These are phyloP conservation scores for Syncerus caffer DNA, from an alignment of 2,797 vertebrate genomes.

Conservation along the genomic window DNA sequence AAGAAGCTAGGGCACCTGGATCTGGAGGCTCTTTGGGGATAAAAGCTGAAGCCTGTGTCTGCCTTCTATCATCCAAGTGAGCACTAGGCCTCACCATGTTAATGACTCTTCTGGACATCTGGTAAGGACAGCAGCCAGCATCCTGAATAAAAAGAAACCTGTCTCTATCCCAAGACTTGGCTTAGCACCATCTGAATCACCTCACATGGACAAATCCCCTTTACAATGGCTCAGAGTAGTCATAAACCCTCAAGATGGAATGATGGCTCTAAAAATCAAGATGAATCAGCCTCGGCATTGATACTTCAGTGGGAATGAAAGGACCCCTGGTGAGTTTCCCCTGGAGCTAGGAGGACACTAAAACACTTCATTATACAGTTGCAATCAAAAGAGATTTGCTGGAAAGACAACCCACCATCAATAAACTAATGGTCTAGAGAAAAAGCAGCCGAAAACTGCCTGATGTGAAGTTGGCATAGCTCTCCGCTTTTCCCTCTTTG, in stretches of 20 bases:
- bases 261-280: neutral
- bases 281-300: neutral
- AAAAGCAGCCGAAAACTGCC: neutral
- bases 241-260: neutral
- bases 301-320: neutral
- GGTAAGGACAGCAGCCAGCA: neutral
- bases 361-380: neutral
- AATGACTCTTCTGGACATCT: no score
- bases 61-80: neutral
- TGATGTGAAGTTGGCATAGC: neutral
- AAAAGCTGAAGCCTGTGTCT: neutral
- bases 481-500: neutral
- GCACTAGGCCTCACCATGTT: accelerated
- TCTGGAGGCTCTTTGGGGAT: neutral
- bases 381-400: neutral
- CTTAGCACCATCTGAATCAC: neutral
- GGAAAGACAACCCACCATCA: neutral
- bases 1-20: neutral
- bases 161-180: neutral
- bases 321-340: neutral
- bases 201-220: neutral
- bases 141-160: neutral
- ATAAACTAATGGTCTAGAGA: neutral
- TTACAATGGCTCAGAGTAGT: accelerated
- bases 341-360: neutral